phyloP scores from a whole-genome alignment of 2,888 invertebrate genomes.

The Formica aserva region DNA sequence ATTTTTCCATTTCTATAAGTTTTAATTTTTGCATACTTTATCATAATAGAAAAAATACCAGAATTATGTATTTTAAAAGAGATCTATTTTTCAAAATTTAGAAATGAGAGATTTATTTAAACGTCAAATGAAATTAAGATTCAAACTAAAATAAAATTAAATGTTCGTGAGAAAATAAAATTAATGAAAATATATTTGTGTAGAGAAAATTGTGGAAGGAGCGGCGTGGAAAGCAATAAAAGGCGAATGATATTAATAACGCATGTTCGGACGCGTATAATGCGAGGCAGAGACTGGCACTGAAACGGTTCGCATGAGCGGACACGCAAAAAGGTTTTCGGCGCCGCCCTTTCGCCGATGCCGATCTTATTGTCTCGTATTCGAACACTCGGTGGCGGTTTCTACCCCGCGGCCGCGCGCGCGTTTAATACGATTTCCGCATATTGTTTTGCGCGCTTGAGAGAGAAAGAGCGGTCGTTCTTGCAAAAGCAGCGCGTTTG shows the following conservation, averaged over 20 bases:
- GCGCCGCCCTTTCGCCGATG: conserved; percentile 66
- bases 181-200: not conserved
- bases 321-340: conserved; percentile 46
- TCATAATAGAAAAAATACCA: not conserved
- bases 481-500: conserved; percentile 59
- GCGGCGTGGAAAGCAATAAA: conserved; percentile 12
- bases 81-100: not conserved
- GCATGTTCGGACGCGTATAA: conserved; percentile 12
- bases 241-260: conserved; percentile 23
- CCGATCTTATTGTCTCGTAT: conserved; percentile 67
- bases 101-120: not conserved
- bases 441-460: conserved; percentile 73
- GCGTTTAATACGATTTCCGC: conserved; percentile 77
- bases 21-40: not conserved
- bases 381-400: conserved; percentile 67
- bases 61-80: not conserved
- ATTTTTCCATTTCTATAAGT: not conserved
- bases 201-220: conserved; percentile 22
- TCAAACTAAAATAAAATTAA: not conserved
- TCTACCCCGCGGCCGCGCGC: conserved; percentile 74
- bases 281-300: conserved; percentile 38
- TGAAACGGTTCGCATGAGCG: conserved; percentile 47
- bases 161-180: not conserved
- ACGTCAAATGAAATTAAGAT: not conserved
- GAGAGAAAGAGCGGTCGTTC: conserved; percentile 57